These are phyloP conservation scores for Rousettus leschenaultii DNA, from an alignment of 2,113 vertebrate species.

Conservation along the genomic window DNA sequence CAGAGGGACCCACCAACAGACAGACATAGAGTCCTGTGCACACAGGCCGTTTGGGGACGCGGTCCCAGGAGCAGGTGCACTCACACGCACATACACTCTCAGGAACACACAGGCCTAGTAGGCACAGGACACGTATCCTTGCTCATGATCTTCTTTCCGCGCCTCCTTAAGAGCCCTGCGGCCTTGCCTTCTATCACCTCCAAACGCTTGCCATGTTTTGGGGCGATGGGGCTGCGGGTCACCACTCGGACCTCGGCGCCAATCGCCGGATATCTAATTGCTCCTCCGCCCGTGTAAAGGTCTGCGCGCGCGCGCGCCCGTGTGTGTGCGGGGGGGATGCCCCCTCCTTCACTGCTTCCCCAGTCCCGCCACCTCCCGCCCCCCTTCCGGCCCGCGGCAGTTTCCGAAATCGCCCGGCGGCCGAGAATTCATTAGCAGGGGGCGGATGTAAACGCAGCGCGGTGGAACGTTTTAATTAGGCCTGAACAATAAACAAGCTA, in stretches of 20 bases:
- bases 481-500: constrained; percentile 87
- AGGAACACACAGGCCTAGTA: not conserved
- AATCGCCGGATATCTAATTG: constrained; percentile 34
- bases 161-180: not conserved
- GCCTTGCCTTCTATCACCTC: constrained; percentile 37
- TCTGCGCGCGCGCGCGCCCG: not conserved
- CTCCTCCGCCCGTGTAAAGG: not conserved
- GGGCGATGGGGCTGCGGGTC: not conserved
- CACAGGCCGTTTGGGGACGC: not conserved
- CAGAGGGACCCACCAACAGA: not conserved
- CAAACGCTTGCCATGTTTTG: constrained; percentile 12
- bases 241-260: not conserved
- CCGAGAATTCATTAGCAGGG: constrained; percentile 83
- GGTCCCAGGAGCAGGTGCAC: constrained; percentile 14
- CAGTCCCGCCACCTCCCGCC: not conserved
- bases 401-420: constrained; percentile 76
- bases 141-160: not conserved
- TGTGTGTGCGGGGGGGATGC: not conserved
- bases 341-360: not conserved
- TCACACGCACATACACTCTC: not conserved
- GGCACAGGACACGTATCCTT: not conserved
- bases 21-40: not conserved
- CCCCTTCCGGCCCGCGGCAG: constrained; percentile 64
- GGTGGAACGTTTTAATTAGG: constrained; percentile 86
- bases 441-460: constrained; percentile 82